These are phyloP conservation scores for Bungarus multicinctus DNA, from an alignment of 2,113 vertebrate species.

Conservation along the genomic window DNA sequence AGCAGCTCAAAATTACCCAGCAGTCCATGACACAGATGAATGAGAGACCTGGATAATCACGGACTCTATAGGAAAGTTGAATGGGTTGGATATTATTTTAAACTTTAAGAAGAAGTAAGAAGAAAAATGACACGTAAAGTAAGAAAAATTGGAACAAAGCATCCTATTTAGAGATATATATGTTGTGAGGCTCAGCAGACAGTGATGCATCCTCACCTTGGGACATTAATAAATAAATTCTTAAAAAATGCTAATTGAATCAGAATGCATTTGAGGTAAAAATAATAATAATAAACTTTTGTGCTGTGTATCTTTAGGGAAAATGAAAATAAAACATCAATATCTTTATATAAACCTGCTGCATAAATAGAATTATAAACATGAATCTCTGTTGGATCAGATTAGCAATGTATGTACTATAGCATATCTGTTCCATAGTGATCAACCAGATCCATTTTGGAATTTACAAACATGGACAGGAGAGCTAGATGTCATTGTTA, in stretches of 20 bases:
- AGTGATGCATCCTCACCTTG: background rate
- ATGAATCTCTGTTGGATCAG: background rate
- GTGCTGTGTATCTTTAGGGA: background rate
- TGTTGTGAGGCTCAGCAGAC: background rate
- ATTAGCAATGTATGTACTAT: background rate
- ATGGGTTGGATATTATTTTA: background rate
- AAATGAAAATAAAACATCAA: background rate
- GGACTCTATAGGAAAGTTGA: background rate
- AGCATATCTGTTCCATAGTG: background rate
- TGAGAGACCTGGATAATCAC: background rate
- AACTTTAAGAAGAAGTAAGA: background rate
- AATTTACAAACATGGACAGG: background rate
- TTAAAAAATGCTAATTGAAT: background rate
- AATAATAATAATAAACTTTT: background rate
- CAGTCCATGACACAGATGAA: background rate
- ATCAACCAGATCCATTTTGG: background rate
- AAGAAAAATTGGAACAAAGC: background rate
- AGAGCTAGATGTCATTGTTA: background rate
- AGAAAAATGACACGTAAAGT: background rate
- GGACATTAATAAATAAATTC: background rate
- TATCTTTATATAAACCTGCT: background rate
- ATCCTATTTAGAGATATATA: background rate
- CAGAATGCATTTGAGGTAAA: background rate
- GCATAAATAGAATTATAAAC: background rate
- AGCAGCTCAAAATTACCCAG: background rate